Conservation (phyloP, 2,113 vertebrate genomes). For the Lophius piscatorius region DNA sequence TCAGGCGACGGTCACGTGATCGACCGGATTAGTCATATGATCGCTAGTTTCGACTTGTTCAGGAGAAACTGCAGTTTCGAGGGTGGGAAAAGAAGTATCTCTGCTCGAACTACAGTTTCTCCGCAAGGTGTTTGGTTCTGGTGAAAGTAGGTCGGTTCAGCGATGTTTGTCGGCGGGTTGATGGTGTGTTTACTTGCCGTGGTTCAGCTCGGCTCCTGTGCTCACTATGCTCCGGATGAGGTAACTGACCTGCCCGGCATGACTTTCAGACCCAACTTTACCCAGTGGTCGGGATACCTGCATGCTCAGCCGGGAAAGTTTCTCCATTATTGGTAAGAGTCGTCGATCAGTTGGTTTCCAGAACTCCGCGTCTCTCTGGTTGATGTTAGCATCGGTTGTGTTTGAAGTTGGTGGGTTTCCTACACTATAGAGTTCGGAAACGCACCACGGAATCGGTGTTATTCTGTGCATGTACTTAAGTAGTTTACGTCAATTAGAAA, state of each 20-base stretch:
- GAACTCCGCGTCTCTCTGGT: background rate
- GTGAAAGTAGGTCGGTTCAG: no score
- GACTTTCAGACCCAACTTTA: slow-evolving; percentile 72
- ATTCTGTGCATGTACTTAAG: no score
- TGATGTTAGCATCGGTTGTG: no score
- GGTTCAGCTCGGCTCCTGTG: slow-evolving; percentile 31
- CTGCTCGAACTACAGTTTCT: no score
- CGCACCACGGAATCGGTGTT: no score
- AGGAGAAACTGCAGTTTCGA: no score
- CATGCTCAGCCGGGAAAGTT: slow-evolving; percentile 73
- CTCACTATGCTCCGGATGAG: slow-evolving; percentile 74
- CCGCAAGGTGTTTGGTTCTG: no score
- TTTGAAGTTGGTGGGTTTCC: no score
- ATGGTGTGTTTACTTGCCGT: slow-evolving; percentile 36
- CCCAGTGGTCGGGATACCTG: slow-evolving; percentile 82
- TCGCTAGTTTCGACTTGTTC: accelerated
- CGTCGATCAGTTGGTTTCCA: no score
- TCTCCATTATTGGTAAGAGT: slow-evolving; percentile 81
- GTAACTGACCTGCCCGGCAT: slow-evolving; percentile 75
- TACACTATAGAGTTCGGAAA: no score
- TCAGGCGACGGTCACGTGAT: slow-evolving; percentile 43
- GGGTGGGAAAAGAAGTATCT: no score
- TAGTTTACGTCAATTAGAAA: no score
- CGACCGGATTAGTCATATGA: slow-evolving; percentile 49
- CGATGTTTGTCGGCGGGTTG: slow-evolving; percentile 22